These are phyloP conservation scores for Drosophila bocki DNA, from an alignment of 1,140 invertebrate species.

Conservation along the genomic window DNA sequence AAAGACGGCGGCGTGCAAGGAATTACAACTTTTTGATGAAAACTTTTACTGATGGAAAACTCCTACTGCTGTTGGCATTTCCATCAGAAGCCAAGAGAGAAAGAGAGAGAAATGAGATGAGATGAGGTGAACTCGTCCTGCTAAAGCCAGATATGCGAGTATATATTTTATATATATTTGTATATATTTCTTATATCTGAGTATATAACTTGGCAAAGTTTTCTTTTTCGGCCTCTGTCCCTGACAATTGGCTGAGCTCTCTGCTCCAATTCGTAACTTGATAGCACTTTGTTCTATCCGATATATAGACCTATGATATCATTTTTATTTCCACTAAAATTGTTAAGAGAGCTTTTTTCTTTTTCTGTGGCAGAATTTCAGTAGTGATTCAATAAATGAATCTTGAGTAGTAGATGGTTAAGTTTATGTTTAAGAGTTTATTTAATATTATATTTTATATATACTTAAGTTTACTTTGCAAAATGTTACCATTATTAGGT, in stretches of 20 bases:
- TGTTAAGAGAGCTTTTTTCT: neutral
- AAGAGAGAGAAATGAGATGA: slow-evolving; percentile 3
- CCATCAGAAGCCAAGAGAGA: slow-evolving; percentile 24
- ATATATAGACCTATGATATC: slow-evolving; percentile 10
- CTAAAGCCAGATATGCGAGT: slow-evolving; percentile 16
- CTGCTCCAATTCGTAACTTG: slow-evolving; percentile 40
- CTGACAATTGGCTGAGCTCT: slow-evolving; percentile 37
- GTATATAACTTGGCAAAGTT: slow-evolving; percentile 23
- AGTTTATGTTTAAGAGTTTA: too few relatives aligned
- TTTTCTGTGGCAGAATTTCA: neutral
- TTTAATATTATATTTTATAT: too few relatives aligned
- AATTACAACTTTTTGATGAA: slow-evolving; percentile 56
- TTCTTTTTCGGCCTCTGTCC: slow-evolving; percentile 25
- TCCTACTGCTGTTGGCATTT: slow-evolving; percentile 51
- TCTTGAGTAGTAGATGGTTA: too few relatives aligned
- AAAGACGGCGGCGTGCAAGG: slow-evolving; percentile 47
- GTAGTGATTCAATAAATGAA: too few relatives aligned
- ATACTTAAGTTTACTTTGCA: too few relatives aligned
- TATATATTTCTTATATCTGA: neutral
- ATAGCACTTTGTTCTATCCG: slow-evolving; percentile 29
- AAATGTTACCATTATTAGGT: too few relatives aligned
- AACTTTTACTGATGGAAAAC: slow-evolving; percentile 51
- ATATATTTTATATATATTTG: neutral
- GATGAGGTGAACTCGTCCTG: slow-evolving; percentile 23
- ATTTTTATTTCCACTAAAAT: slow-evolving; percentile 1